phyloP scores from a whole-genome alignment of 1,140 invertebrate species.

The Teleogryllus occipitalis region DNA sequence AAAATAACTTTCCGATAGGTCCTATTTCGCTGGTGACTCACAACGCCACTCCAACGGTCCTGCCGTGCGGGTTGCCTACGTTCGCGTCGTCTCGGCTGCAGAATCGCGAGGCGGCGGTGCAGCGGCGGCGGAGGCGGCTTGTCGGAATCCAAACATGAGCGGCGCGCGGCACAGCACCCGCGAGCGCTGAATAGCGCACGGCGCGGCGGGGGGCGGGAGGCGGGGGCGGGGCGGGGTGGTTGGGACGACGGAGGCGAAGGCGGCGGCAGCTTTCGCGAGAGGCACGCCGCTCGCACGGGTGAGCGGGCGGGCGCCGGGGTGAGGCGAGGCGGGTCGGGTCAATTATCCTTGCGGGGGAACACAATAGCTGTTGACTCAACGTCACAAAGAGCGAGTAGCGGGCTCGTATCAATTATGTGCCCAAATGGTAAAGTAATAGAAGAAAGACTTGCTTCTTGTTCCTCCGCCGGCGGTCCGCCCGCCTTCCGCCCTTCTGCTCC shows the following conservation, averaged over 20 bases:
- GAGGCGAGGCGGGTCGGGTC: neutral
- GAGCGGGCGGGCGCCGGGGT: neutral
- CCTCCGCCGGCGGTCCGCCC: neutral
- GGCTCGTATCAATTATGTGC: constrained; percentile 21
- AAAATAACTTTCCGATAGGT: too few species aligned
- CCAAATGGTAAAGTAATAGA: constrained; percentile 22
- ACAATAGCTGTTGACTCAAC: constrained; percentile 6
- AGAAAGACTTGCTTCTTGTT: constrained; percentile 14
- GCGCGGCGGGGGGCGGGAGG: too few species aligned
- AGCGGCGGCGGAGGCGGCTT: neutral
- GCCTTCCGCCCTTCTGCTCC: neutral
- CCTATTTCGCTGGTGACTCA: too few species aligned
- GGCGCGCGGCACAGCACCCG: neutral
- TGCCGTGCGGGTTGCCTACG: too few species aligned
- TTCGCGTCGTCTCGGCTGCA: neutral
- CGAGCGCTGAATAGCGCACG: too few species aligned
- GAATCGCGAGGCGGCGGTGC: too few species aligned
- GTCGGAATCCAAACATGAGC: neutral
- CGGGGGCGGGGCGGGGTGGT: too few species aligned
- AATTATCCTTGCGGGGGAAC: constrained; percentile 5
- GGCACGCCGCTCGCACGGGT: neutral
- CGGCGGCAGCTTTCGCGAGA: constrained; percentile 4
- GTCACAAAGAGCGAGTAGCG: neutral
- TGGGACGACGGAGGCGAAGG: neutral
- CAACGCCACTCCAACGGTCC: too few species aligned